Evolutionary conservation across 2,888 invertebrate genomes (phyloP).

Genomic region (Ctenicera cuprea): DNA sequence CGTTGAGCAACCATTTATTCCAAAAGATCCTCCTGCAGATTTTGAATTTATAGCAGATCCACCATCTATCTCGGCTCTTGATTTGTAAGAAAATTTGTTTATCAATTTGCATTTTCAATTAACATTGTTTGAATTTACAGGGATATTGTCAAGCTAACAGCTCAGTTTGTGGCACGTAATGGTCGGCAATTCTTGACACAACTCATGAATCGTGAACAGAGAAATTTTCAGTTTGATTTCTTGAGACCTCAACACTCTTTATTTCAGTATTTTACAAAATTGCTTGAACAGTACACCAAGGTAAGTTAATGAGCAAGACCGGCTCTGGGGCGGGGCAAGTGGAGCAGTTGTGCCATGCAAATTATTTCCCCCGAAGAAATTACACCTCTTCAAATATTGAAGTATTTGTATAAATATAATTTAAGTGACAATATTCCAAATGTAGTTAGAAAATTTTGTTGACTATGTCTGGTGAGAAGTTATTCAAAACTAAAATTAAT

Average conservation of each 20-base stretch:
- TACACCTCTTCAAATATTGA: too few species aligned
- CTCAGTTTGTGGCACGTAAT: constrained; percentile 99
- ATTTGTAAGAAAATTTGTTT: constrained; percentile 82
- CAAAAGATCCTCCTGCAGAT: constrained; percentile 93
- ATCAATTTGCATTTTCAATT: background rate
- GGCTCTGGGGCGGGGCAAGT: too few species aligned
- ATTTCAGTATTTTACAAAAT: constrained; percentile 98
- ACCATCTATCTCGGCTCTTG: constrained; percentile 97
- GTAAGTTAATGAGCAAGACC: constrained; percentile 69
- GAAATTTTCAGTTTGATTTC: constrained; percentile 99
- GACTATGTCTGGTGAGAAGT: too few species aligned
- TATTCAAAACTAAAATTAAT: too few species aligned
- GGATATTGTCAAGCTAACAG: constrained; percentile 98
- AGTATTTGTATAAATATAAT: too few species aligned
- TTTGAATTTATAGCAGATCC: constrained; percentile 98
- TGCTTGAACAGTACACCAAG: constrained; percentile 99
- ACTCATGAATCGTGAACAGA: constrained; percentile 97
- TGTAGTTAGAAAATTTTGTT: too few species aligned
- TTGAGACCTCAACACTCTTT: constrained; percentile 98
- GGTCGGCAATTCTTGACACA: constrained; percentile 98
- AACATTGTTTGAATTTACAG: constrained; percentile 70
- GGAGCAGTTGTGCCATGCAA: too few species aligned
- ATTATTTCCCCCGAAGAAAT: too few species aligned
- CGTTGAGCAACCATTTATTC: constrained; percentile 90
- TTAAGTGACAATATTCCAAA: too few species aligned